Base-by-base conservation (phyloP, 2,888 invertebrate genomes). In the Drosophila cracens region DNA sequence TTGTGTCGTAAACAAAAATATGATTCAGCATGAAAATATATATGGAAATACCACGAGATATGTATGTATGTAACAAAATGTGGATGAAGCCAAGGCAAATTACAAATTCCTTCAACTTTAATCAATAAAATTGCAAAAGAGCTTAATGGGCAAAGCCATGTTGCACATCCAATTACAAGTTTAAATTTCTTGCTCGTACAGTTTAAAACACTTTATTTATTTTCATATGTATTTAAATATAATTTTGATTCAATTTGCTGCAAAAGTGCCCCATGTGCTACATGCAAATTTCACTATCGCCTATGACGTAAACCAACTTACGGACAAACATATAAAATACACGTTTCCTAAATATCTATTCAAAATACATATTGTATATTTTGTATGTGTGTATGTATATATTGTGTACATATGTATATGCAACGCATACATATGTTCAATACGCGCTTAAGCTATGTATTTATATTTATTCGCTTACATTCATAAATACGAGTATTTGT, bases 201-300 rank as follows among this genome's bases (percentile, higher is more conserved):
- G 46, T 57, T 68, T 36, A 33, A 75, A 75, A 78, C 62, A 43
- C 56, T 79, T 75, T 78, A 79, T 78, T 78, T 36, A 75, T 49
- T 71, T 68, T 43, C 34, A 74, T 51, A 61, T 48, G 56, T 58
- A 67, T 77, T 73, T 76, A 76, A 64, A 71, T 75, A 81, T 70
- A 77, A 76, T 85, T 81, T 89, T 73, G 76, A 77, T 84, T 86
- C 69, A 72, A 85, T 81, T 85, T 77, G 76, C 79, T 68, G 79
- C 79, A 79, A 74, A 76, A 63, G 60, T 67, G 58, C 46, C 71
- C 46, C 52, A 73, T 70, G 67, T 68, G 67, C 68, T 60, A 73
- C 58, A 87, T 79, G 68, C 70, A 65, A 69, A 84, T 76, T 69
- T 43, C 58, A 53, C 65, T 68, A 73, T 29, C 48, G 64, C 65